Percentiles rank a stretch among this genome's conserved stretches.
phyloP scores from a whole-genome alignment of 2,797 vertebrate genomes.

The Onychomys torridus region DNA sequence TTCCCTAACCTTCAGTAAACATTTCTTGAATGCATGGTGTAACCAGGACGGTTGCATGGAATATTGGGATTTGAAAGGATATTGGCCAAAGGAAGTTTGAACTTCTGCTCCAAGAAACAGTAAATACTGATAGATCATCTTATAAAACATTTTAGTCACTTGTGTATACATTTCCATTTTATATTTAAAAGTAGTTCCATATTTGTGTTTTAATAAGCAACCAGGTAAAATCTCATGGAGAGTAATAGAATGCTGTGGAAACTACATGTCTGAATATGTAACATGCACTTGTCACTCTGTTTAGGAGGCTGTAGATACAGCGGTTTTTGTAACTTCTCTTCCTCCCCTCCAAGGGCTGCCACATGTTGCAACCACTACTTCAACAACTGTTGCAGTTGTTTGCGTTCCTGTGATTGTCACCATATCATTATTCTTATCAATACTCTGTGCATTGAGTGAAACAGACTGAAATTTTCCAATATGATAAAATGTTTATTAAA shows the following conservation, averaged over 20 bases:
- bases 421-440: neutral
- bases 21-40: neutral
- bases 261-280: neutral
- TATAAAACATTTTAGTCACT: slow-evolving; percentile 5
- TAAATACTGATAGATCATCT: neutral
- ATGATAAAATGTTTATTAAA: neutral
- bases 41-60: neutral
- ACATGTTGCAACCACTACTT: no score
- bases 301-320: neutral
- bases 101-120: neutral
- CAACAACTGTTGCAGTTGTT: no score
- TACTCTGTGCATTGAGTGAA: neutral
- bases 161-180: neutral
- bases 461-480: neutral
- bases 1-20: slow-evolving; percentile 16
- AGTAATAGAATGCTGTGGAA: neutral
- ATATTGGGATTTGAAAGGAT: neutral
- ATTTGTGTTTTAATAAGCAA: neutral
- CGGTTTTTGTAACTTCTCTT: neutral
- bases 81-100: neutral
- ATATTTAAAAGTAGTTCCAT: neutral
- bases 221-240: neutral
- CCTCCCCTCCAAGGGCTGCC: fast-evolving
- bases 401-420: no score
- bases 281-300: neutral